A percentile compares a stretch with the other conserved stretches of the same genome.
phyloP scores from a whole-genome alignment of 2,888 invertebrate species.

The Julus scandinavius region DNA sequence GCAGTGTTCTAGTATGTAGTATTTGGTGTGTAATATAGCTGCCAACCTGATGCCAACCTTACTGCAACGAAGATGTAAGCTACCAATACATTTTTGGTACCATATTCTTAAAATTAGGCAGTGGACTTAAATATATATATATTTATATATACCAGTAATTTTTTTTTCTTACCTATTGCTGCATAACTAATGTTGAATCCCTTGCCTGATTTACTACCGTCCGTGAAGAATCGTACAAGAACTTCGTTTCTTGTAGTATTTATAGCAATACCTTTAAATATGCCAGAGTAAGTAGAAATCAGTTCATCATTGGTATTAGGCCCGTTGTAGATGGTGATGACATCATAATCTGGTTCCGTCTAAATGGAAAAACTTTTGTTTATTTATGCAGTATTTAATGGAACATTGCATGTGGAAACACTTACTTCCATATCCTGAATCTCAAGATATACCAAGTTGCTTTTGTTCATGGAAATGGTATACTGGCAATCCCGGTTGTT shows the following conservation, averaged over 20 bases:
- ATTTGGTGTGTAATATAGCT: neutral
- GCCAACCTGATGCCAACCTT: too few species aligned
- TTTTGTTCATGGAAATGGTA: neutral
- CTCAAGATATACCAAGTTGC: neutral
- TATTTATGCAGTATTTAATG: too few species aligned
- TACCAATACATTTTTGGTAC: too few species aligned
- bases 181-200: neutral
- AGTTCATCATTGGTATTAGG: neutral
- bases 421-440: neutral
- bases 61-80: too few species aligned
- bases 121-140: too few species aligned
- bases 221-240: neutral
- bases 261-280: neutral
- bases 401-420: too few species aligned
- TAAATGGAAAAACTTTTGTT: neutral
- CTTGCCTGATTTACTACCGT: neutral
- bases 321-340: neutral
- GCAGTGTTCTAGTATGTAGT: neutral
- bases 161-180: neutral
- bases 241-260: neutral
- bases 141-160: too few species aligned
- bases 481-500: neutral
- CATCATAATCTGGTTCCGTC: neutral
- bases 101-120: neutral
- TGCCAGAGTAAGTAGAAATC: neutral